A percentile compares a stretch with the other conserved stretches of the same genome.
These are phyloP conservation scores for Deilephila porcellus DNA, from an alignment of 2,888 invertebrate genomes.

Conservation along the genomic window DNA sequence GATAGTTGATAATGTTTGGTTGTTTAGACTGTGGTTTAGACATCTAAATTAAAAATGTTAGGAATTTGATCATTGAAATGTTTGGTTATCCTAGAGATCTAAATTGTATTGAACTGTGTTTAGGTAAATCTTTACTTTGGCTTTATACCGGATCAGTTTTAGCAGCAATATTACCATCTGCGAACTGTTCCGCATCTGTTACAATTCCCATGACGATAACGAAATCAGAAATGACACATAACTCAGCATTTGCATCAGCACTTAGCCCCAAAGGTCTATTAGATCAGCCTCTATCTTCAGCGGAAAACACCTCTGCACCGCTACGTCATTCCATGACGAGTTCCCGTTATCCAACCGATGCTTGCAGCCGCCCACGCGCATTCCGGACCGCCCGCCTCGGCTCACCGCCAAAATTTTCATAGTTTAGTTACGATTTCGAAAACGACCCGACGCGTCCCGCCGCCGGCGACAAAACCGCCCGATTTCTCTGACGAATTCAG, in stretches of 20 bases:
- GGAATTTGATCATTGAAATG: background rate
- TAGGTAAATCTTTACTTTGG: background rate
- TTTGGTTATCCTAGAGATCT: background rate
- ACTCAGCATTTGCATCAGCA: slow-evolving; percentile 51
- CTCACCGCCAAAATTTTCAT: slow-evolving; percentile 79
- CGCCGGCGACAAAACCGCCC: slow-evolving; percentile 78
- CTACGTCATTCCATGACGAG: slow-evolving; percentile 74
- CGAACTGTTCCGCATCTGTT: background rate
- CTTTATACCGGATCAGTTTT: background rate
- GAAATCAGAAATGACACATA: slow-evolving; percentile 39
- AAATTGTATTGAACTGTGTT: background rate
- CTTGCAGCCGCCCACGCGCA: slow-evolving; percentile 76
- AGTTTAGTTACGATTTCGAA: slow-evolving; percentile 85
- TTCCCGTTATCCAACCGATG: slow-evolving; percentile 73
- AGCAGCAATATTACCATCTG: background rate
- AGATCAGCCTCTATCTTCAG: slow-evolving; percentile 76
- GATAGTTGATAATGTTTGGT: background rate
- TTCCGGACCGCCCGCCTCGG: slow-evolving; percentile 79
- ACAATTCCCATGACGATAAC: background rate
- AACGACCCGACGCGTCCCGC: slow-evolving; percentile 85
- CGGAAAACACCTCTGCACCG: slow-evolving; percentile 84
- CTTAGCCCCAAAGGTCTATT: slow-evolving; percentile 47
- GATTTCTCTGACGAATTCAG: slow-evolving; percentile 74
- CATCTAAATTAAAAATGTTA: no score
- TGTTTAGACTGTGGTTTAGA: no score